phyloP scores from a whole-genome alignment of 1,140 invertebrate species.

The Metaphire vulgaris region DNA sequence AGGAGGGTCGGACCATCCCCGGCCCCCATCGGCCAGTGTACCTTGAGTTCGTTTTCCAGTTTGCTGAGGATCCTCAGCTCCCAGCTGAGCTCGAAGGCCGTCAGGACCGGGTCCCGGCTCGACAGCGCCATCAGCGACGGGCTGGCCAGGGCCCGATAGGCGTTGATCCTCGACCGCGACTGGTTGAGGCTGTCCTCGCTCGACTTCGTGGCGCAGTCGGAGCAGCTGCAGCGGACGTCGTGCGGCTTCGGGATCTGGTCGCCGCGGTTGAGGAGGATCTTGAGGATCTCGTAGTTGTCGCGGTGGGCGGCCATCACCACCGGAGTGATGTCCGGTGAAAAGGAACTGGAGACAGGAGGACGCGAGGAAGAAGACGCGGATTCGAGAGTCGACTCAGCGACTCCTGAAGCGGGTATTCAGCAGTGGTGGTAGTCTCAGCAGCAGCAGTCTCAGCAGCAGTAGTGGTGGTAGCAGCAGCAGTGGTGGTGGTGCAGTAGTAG shows the following conservation, averaged over 20 bases:
- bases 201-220: constrained; percentile 55
- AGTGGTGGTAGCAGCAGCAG: too few species aligned
- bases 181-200: constrained; percentile 70
- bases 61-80: constrained; percentile 85
- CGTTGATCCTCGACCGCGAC: constrained; percentile 81
- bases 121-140: constrained; percentile 77
- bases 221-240: constrained; percentile 49
- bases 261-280: constrained; percentile 76
- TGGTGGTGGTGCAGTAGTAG: too few species aligned
- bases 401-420: too few species aligned
- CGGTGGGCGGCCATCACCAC: constrained; percentile 89
- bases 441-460: too few species aligned
- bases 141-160: constrained; percentile 81
- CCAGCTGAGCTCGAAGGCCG: constrained; percentile 94
- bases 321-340: constrained; percentile 93
- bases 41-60: constrained; percentile 93
- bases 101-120: constrained; percentile 92
- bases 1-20: too few species aligned
- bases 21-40: too few species aligned
- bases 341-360: constrained; percentile 55
- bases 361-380: too few species aligned
- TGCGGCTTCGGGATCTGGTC: constrained; percentile 51
- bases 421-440: too few species aligned
- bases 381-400: too few species aligned
- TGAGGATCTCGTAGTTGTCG: constrained; percentile 98